These are phyloP conservation scores for Lycaena phlaeas DNA, from an alignment of 2,888 invertebrate species.

Conservation along the genomic window DNA sequence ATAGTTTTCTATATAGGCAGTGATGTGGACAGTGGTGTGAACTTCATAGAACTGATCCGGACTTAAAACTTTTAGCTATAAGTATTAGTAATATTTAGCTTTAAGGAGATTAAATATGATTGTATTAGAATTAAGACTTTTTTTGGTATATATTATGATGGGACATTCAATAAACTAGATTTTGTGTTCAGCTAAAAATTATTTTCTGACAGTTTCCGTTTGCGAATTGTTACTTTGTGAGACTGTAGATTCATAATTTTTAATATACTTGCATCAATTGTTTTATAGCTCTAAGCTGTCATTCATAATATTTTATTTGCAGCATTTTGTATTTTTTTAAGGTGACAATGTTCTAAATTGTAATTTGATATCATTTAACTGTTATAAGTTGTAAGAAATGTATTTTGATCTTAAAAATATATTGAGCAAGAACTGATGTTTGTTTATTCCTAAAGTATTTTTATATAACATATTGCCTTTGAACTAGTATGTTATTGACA, in stretches of 20 bases:
- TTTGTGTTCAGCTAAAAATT: constrained; percentile 28
- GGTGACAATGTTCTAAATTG: constrained; percentile 52
- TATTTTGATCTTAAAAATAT: constrained; percentile 71
- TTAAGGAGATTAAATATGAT: constrained; percentile 65
- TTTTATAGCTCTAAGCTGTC: constrained; percentile 44
- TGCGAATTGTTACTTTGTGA: constrained; percentile 12
- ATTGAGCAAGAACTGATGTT: constrained; percentile 44
- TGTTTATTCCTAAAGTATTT: constrained; percentile 26
- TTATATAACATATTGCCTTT: too few relatives aligned
- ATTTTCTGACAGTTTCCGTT: constrained; percentile 1
- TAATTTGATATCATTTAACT: constrained; percentile 65
- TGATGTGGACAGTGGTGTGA: constrained; percentile 61
- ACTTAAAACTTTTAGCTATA: constrained; percentile 53
- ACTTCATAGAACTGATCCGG: constrained; percentile 56
- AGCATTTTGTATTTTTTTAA: constrained; percentile 54
- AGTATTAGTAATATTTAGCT: constrained; percentile 53
- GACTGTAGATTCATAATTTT: constrained; percentile 31
- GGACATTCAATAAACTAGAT: constrained; percentile 38
- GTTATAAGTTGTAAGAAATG: constrained; percentile 66
- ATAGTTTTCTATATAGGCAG: constrained; percentile 49
- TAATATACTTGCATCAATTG: constrained; percentile 24
- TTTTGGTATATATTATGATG: constrained; percentile 45
- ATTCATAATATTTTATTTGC: constrained; percentile 41
- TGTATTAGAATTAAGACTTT: constrained; percentile 61
- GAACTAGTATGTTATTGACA: too few relatives aligned